phyloP scores from a whole-genome alignment of 1,140 invertebrate genomes.

The Eupristina koningsbergeri region DNA sequence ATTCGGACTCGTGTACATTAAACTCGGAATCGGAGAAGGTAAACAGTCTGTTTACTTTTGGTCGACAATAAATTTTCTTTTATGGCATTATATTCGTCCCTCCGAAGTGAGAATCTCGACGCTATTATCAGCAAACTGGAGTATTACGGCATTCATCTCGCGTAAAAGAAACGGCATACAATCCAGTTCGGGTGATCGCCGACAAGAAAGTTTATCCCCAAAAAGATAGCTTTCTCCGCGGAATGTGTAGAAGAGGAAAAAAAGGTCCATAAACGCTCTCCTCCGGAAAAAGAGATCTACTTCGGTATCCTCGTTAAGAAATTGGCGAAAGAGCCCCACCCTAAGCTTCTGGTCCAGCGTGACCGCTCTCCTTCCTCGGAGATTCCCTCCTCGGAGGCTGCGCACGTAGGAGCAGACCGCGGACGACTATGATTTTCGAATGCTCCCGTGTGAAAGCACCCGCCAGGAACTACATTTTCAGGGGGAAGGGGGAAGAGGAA shows the following conservation, averaged over 20 bases:
- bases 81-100: background rate
- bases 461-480: background rate
- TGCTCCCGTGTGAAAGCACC: background rate
- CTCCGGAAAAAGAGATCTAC: background rate
- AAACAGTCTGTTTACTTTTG: background rate
- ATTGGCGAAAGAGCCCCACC: background rate
- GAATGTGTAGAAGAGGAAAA: background rate
- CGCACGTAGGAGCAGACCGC: background rate
- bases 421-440: too few relatives aligned
- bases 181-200: background rate
- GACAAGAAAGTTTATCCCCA: background rate
- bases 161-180: background rate
- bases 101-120: background rate
- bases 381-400: background rate
- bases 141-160: background rate
- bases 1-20: too few relatives aligned
- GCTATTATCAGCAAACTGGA: background rate
- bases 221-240: background rate
- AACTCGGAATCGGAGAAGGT: background rate
- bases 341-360: too few relatives aligned
- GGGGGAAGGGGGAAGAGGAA: background rate
- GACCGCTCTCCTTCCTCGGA: background rate
- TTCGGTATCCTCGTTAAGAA: background rate
- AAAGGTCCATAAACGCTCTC: background rate
- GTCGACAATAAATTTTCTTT: background rate